Evolutionary conservation across 1,140 invertebrate genomes (phyloP), one percentile per base, ranked within the genome.

Genomic region (Cheumatopsyche charites): DNA sequence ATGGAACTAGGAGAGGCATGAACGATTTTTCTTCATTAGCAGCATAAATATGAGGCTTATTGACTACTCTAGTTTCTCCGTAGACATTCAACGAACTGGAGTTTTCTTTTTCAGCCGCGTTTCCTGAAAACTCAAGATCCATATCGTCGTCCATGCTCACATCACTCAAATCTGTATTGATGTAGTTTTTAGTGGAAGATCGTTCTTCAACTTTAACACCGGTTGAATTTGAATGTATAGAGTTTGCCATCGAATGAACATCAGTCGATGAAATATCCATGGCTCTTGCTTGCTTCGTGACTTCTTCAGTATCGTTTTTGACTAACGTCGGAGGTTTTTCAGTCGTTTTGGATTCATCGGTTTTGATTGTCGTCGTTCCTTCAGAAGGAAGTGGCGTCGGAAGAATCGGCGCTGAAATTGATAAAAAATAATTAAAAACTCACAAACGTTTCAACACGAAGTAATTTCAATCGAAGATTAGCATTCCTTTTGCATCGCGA

Each of bases 111-210:
- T 74, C 73, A 67, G 77, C 70, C 62, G 67, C 49, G 61, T 73
- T 68, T 15, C 63, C 70, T 29, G 73, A 72, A 70, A 73, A 73
- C n/a, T 74, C 70, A 29, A 74, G 62, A 77, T 86, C 82, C 68
- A 85, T 84, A 42, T 87, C 86, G 7, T 89, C 88, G 67, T 88
- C 86, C 86, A 90, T 90, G 71, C 86, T 88, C 21, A 90, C 88
- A 79, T 90, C 87, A 75, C 89, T 90, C 12, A 90, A 81, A 79
- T 89, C 88, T 68, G 85, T 84, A 62, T 79, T 72, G 62, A 78
- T 75, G 47, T 72, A 76, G 41, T 77, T 77, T 71, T 74, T 75
- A 23, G 62, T 75, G 42, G 49, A 45, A 15, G 21, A n/a, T 66
- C 67, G 67, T 13, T 26, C 23, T 43, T 66, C 36, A 26, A 25